Base-by-base conservation (phyloP, 2,888 invertebrate genomes). In the Mythimna loreyi region DNA sequence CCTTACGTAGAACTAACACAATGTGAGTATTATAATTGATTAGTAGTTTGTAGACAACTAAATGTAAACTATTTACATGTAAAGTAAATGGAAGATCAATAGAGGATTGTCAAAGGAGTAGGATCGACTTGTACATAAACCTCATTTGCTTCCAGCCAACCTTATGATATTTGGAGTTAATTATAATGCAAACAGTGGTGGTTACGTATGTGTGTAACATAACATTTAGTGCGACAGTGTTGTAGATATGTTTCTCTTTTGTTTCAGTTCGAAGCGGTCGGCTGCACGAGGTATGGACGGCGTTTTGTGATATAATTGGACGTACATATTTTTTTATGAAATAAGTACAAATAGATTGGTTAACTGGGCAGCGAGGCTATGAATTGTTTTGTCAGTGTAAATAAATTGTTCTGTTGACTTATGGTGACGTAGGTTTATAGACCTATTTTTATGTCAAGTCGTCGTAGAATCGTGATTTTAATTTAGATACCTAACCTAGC, bases 291-390 rank as follows among this genome's bases (percentile, higher is more conserved):
- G 85, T 83, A 83, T 80, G 84, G 87, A 85, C 82, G 90, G 89
- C 90, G 90, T 91, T 81, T 92, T 96, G 95, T 95, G 95, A 96
- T 96, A 95, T 91, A 92, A 90, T 91, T 90, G 92, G 90, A 94
- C 92, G 92, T 93, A 92, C 92, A 93, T 95, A 95, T 95, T 94
- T 96, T 95, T 95, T 88, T 95, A 94, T 92, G 91, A 92, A 93
- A 92, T 94, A 93, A 95, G 95, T 95, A 95, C 95, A 95, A 95
- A 95, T 91, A 91, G 85, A 89, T 85, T 89, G 86, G 88, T 88
- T 89, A 88, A 86, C 85, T 86, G 86, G 83, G 85, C 88, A 87
- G 85, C 80, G 87, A 86, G 84, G 83, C 87, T 85, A 86, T 84
- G 82, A 84, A 87, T 89, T 89, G 90, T 86, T 87, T 85, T 79